Conservation (phyloP, 2,888 invertebrate species). For the Drosophila subquinaria region DNA sequence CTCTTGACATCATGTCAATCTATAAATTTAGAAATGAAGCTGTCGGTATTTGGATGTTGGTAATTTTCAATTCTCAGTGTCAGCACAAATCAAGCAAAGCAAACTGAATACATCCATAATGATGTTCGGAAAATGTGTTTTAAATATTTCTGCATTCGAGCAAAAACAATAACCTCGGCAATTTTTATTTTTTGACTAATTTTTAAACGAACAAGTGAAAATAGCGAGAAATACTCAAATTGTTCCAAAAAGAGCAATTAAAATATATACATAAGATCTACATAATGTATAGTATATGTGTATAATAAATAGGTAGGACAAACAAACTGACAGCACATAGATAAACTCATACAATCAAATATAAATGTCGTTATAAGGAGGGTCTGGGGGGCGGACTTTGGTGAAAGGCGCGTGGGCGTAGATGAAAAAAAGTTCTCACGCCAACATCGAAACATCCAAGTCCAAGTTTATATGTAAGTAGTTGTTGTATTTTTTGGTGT, state of each 20-base stretch:
- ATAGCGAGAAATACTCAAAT: conserved; percentile 46
- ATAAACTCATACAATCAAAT: conserved; percentile 28
- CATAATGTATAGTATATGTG: conserved; percentile 13
- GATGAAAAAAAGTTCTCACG: conserved; percentile 58
- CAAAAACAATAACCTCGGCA: conserved; percentile 69
- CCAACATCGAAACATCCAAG: conserved; percentile 62
- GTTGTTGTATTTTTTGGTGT: conserved; percentile 54
- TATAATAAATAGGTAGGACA: conserved; percentile 59
- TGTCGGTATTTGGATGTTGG: conserved; percentile 34
- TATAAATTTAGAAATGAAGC: conserved; percentile 27
- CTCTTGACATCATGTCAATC: conserved; percentile 64
- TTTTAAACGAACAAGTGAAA: conserved; percentile 45
- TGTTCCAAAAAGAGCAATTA: conserved; percentile 73
- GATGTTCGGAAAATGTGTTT: conserved; percentile 24
- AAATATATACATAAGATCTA: conserved; percentile 43
- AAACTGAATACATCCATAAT: conserved; percentile 60
- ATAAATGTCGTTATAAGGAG: conserved; percentile 28
- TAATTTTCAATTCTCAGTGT: conserved; percentile 40
- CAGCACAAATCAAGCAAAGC: conserved; percentile 37
- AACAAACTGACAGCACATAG: conserved; percentile 53
- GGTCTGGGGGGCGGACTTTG: conserved; percentile 16
- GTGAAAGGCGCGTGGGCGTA: conserved; percentile 70
- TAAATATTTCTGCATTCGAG: conserved; percentile 52
- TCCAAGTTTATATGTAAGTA: conserved; percentile 73
- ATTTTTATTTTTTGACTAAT: conserved; percentile 55